Base-by-base conservation (phyloP, 1,140 invertebrate species). In the Pachyrhynchus sulphureomaculatus region DNA sequence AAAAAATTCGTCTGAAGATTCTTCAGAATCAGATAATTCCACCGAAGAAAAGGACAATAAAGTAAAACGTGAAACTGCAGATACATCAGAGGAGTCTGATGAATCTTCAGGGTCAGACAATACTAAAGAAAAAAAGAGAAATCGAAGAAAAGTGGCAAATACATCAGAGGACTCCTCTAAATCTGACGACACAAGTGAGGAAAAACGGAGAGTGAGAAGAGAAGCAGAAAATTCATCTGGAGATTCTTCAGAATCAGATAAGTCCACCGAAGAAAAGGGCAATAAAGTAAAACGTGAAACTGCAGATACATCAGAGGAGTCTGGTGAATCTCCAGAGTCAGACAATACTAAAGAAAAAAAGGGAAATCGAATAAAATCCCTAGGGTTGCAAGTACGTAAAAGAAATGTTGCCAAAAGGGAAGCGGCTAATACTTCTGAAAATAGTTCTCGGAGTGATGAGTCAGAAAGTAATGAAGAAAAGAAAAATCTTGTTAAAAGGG, bases 381-480 rank as follows among this genome's bases (percentile, higher is more conserved):
- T n/a, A n/a, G n/a, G n/a, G 12, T 33, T 4, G 21, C 5, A 13
- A 41, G 18, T 12, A 21, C 37, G 18, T 42, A 15, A 21, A 23
- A 62, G 20, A 48, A 32, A 57, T 33, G 32, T 41, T 12, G 42
- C 44, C 10, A 62, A 54, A 21, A 62, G 36, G 33, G 58, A 62
- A 2, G 36, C 13, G 2, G 15, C 9, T 21, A 44, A 61, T 47
- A 54, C n/a, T 4, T 33, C 52, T 1, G 12, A 29, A 2, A 10
- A 29, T 29, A 29, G 26, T 29, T 1, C n/a, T 13, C 36, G 13
- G 17, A 37, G 1, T 4, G 12, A 37, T 15, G n/a, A 37, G 36
- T 5, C 36, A 37, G 36, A 37, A 2, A 10, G 36, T n/a, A 2
- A 10, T 9, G 26, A 29, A 29, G 5, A 29, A 29, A 29, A 29